These are phyloP conservation scores for Apogon hyalosoma DNA, from an alignment of 2,797 vertebrate genomes.

Conservation along the genomic window DNA sequence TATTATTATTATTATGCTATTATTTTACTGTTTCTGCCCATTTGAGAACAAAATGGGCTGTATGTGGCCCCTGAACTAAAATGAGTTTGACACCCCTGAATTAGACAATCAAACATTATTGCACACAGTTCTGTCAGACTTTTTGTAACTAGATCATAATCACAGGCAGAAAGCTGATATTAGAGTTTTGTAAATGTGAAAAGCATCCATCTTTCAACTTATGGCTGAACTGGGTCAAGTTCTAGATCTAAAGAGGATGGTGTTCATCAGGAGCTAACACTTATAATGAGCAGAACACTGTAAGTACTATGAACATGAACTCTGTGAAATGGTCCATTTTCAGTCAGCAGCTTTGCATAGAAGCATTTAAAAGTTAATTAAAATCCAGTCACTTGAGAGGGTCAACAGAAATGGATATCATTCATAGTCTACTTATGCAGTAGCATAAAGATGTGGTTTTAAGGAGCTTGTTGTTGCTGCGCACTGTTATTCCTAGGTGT, in stretches of 20 bases:
- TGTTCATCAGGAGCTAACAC: background rate
- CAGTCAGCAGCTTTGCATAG: background rate
- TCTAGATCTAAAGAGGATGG: too few species aligned
- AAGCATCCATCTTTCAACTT: too few species aligned
- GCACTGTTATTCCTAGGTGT: slow-evolving; percentile 73
- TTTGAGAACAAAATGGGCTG: too few species aligned
- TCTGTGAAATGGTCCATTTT: slow-evolving; percentile 1
- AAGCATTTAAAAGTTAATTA: slow-evolving; percentile 14
- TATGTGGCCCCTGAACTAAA: too few species aligned
- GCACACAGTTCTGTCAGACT: background rate
- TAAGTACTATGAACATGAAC: background rate
- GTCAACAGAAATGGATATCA: slow-evolving; percentile 24
- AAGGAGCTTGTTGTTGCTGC: slow-evolving; percentile 55
- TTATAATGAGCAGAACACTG: too few species aligned
- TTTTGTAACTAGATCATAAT: background rate
- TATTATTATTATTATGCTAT: too few species aligned
- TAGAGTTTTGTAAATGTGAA: too few species aligned
- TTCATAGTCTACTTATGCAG: slow-evolving; percentile 14
- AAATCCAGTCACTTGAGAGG: slow-evolving; percentile 26
- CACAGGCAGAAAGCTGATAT: too few species aligned
- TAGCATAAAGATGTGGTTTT: slow-evolving; percentile 28
- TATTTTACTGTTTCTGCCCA: too few species aligned
- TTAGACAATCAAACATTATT: too few species aligned
- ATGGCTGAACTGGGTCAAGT: too few species aligned
- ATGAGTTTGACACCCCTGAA: too few species aligned